Percentiles rank a stretch among this genome's conserved stretches.
Evolutionary conservation across 2,888 invertebrate species (phyloP).

Genomic region (Mystacides longicornis): DNA sequence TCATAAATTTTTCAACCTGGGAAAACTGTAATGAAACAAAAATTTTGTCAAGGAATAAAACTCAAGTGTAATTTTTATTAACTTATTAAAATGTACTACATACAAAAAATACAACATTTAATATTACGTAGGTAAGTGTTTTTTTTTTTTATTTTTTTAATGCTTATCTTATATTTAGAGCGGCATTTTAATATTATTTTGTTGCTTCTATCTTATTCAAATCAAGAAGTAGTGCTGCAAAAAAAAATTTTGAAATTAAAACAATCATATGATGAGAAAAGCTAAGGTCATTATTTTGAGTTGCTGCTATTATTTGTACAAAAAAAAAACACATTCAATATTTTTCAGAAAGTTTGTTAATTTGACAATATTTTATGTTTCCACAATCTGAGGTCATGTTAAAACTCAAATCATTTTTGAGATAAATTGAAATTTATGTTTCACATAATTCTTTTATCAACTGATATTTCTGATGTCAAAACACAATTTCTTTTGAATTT

Average conservation of each 20-base stretch:
- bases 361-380: no score
- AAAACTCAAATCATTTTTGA: neutral
- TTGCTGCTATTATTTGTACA: no score
- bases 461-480: neutral
- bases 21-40: neutral
- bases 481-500: neutral
- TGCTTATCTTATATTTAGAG: neutral
- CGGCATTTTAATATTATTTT: neutral
- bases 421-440: neutral
- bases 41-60: neutral
- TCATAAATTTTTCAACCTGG: no score
- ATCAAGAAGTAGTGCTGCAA: conserved; percentile 26
- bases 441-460: neutral
- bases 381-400: no score
- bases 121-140: neutral
- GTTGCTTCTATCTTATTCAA: conserved; percentile 6
- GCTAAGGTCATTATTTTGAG: neutral
- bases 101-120: conserved; percentile 1
- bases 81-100: conserved; percentile 15
- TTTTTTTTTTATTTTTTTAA: conserved; percentile 8
- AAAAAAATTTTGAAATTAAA: conserved; percentile 5
- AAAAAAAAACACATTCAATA: no score
- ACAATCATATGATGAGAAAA: neutral
- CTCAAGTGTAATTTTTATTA: neutral
- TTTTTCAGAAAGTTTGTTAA: no score